phyloP scores from a whole-genome alignment of 2,113 vertebrate genomes.

The Abramis brama region DNA sequence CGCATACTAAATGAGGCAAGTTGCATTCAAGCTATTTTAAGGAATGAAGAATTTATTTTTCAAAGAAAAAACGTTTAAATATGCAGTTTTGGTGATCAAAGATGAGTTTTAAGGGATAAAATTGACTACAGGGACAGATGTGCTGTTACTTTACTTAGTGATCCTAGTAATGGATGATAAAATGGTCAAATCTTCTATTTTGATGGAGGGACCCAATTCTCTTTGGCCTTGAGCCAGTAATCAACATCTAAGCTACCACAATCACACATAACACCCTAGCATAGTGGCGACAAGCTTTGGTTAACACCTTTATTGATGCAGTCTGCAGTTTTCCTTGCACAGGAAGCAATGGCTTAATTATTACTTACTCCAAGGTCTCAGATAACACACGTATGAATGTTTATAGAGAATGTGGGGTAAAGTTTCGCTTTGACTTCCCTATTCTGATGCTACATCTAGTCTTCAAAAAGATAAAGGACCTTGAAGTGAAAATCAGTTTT shows the following conservation, averaged over 20 bases:
- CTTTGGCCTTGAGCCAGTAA: not conserved
- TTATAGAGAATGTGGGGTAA: constrained; percentile 55
- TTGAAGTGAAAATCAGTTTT: not conserved
- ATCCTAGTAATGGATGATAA: not conserved
- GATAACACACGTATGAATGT: constrained; percentile 52
- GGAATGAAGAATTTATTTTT: no score
- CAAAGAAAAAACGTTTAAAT: no score
- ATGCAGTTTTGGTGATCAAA: no score
- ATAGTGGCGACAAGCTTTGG: not conserved
- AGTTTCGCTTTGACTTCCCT: constrained; percentile 50
- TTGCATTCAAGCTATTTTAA: no score
- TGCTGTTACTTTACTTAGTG: no score
- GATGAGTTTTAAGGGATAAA: no score
- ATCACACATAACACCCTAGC: not conserved
- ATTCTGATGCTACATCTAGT: not conserved
- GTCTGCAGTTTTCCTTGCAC: constrained; percentile 49
- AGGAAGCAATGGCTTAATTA: constrained; percentile 60
- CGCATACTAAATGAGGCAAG: no score
- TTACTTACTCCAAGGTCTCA: constrained; percentile 56
- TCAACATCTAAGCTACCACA: not conserved
- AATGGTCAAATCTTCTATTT: not conserved
- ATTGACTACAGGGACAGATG: no score
- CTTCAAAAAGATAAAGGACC: not conserved
- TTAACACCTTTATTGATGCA: constrained; percentile 48
- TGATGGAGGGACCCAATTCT: not conserved